These are phyloP conservation scores for Cettia cetti DNA, from an alignment of 2,113 vertebrate genomes.

Conservation along the genomic window DNA sequence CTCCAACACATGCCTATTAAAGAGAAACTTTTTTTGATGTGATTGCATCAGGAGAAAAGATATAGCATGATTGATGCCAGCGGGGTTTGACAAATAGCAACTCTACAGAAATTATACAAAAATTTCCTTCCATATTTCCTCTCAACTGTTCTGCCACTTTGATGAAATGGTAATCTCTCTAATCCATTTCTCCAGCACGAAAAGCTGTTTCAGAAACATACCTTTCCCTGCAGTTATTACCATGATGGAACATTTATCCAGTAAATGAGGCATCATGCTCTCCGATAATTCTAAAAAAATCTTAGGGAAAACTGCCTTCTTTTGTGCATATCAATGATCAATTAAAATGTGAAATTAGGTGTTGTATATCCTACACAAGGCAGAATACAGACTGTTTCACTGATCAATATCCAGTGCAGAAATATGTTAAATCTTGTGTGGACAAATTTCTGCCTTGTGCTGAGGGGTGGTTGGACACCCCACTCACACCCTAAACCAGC, in stretches of 20 bases:
- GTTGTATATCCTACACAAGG: not conserved
- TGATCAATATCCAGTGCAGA: not conserved
- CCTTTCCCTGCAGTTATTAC: conserved; percentile 10
- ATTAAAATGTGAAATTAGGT: not conserved
- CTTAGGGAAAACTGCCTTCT: not conserved
- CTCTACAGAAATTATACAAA: conserved; percentile 34
- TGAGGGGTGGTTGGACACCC: not conserved
- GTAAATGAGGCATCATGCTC: not conserved
- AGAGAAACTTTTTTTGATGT: conserved; percentile 1
- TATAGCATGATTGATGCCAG: not conserved
- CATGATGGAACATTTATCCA: not conserved
- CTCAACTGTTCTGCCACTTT: conserved; percentile 41
- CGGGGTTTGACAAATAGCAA: conserved; percentile 25
- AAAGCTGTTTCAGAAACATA: conserved; percentile 16
- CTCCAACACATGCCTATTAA: not conserved
- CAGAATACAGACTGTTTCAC: not conserved
- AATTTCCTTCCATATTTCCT: conserved; percentile 45
- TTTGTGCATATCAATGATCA: not conserved
- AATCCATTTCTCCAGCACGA: conserved; percentile 35
- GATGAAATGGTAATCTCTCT: conserved; percentile 54
- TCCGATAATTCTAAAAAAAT: not conserved
- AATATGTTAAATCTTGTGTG: not conserved
- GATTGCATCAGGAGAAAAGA: conserved; percentile 22
- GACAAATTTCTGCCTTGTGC: not conserved
- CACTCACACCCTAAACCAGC: rapidly evolving